Evolutionary conservation across 2,113 vertebrate species (phyloP).

Genomic region (Mirounga angustirostris): DNA sequence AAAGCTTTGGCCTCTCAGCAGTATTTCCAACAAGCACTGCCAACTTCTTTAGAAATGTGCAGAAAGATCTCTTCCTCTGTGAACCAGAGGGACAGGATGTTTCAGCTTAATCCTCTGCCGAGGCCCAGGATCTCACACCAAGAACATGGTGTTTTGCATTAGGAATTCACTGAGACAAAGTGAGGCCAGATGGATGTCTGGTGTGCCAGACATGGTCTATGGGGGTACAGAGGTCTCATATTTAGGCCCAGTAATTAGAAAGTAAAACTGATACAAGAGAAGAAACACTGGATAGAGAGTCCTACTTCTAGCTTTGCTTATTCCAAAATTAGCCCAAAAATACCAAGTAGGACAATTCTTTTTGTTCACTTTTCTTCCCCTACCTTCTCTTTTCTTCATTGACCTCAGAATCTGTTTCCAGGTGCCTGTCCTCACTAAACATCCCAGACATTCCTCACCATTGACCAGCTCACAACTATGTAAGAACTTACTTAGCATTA

Average conservation of each 20-base stretch:
- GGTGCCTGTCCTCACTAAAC: neutral
- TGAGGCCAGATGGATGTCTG: neutral
- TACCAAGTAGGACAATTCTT: neutral
- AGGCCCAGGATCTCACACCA: neutral
- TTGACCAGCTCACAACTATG: neutral
- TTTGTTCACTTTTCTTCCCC: neutral
- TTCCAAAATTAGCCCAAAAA: conserved; percentile 33
- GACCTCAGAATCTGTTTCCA: neutral
- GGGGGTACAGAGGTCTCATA: neutral
- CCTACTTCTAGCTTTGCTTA: conserved; percentile 14
- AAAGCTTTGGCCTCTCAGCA: neutral
- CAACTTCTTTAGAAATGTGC: conserved; percentile 51
- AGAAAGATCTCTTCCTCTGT: conserved; percentile 34
- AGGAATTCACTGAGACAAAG: conserved; percentile 39
- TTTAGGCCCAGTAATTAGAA: neutral
- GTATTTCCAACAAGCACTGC: conserved; percentile 29
- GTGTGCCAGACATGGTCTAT: neutral
- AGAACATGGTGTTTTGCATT: neutral
- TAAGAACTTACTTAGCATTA: neutral
- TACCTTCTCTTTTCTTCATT: neutral
- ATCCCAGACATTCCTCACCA: neutral
- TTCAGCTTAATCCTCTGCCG: conserved; percentile 12
- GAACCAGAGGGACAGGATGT: neutral
- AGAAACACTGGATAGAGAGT: neutral
- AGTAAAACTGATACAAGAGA: neutral